Evolutionary conservation across 1,140 invertebrate genomes (phyloP), one percentile per base, ranked within the genome.

Genomic region (Onthophagus taurus): DNA sequence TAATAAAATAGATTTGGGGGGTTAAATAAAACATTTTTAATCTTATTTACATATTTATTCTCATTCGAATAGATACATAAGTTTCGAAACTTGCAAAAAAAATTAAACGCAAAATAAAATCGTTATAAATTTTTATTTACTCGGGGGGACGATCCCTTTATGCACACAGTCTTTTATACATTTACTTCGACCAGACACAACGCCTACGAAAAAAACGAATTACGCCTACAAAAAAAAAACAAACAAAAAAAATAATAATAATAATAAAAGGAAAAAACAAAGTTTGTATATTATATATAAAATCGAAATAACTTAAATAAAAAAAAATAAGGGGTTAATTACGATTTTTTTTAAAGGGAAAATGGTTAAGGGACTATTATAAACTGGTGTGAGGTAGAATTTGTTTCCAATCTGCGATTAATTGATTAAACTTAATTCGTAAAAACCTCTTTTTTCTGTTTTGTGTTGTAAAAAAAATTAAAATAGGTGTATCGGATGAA

Each of bases 51-150:
- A 48, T 29, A 21, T 48, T 48, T 48, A 48, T 48, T 48, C 29
- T 43, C 39, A 48, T 36, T 43, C 43, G 46, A 48, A 48, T 48
- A 48, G 46, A 43, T 48, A 48, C 46, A 48, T 44, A 36, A 31
- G 35, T 47, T 26, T 47, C 30, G 44, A 43, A 18, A 42, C 45
- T 47, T 39, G 37, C 41, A 41, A 48, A 48, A 48, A 39, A 48
- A 37, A 48, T 43, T 37, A 48, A 48, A 42, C 44, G 46, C 46
- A 44, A 33, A 24, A 29, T 47, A 24, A 46, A 26, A 18, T 19
- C 18, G 33, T 39, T 18, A 17, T n/a, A 47, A 31, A 19, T 33
- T n/a, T n/a, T n/a, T n/a, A n/a, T n/a, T n/a, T n/a, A n/a, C n/a
- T 24, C 5, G 7, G 19, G 12, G 17, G n/a, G 13, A 43, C n/a